These are phyloP conservation scores for Chionodraco myersi DNA, from an alignment of 2,113 vertebrate species.

Conservation along the genomic window DNA sequence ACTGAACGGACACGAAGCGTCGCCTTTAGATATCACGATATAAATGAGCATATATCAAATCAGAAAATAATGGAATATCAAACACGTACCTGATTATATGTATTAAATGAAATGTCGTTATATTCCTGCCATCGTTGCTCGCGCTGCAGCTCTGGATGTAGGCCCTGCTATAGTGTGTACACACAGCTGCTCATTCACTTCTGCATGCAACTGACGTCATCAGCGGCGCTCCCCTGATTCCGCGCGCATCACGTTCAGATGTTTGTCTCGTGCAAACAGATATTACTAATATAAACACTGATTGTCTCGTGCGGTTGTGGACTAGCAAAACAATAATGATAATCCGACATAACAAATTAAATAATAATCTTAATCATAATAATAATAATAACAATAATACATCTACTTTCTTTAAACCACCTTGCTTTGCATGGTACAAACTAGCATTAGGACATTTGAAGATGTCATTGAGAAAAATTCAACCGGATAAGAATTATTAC, in stretches of 20 bases:
- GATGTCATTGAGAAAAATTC: neutral
- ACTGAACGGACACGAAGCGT: neutral
- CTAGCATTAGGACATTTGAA: neutral
- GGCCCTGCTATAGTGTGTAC: constrained; percentile 23
- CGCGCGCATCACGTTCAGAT: neutral
- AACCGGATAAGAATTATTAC: neutral
- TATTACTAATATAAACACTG: neutral
- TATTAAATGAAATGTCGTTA: neutral
- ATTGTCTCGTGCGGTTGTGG: neutral
- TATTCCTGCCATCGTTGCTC: neutral
- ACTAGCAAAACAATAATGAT: no score
- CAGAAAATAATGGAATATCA: neutral
- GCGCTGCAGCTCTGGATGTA: neutral
- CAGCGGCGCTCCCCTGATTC: neutral
- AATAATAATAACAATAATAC: neutral
- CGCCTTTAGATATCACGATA: neutral
- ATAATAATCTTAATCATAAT: neutral
- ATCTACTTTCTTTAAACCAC: neutral
- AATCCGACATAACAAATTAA: neutral
- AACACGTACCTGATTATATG: constrained; percentile 46
- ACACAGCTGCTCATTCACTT: constrained; percentile 56
- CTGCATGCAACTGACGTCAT: constrained; percentile 59
- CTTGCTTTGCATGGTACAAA: neutral
- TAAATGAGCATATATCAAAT: neutral
- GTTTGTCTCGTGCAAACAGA: constrained; percentile 30